A percentile compares a stretch with the other conserved stretches of the same genome.
phyloP scores from a whole-genome alignment of 2,797 vertebrate genomes.

The Aldrovandia affinis region DNA sequence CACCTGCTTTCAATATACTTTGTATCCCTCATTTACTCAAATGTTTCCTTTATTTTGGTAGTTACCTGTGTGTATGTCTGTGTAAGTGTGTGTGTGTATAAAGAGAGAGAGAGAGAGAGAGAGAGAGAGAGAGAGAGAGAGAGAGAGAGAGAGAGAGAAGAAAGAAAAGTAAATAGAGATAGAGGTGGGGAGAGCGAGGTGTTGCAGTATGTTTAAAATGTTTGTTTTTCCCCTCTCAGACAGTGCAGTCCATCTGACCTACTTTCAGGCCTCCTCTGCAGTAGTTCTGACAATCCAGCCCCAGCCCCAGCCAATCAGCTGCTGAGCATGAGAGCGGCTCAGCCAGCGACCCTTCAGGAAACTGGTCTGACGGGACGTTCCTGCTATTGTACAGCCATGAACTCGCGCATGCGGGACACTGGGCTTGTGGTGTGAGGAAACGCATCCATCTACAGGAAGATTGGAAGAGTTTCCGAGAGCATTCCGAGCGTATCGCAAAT shows the following conservation, averaged over 20 bases:
- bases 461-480: background rate
- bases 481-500: background rate
- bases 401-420: background rate
- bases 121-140: background rate
- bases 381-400: background rate
- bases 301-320: conserved; percentile 22
- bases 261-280: conserved; percentile 44
- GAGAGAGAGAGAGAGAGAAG: background rate
- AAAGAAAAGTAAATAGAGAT: background rate
- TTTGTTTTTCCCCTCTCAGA: conserved; percentile 23
- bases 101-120: too few relatives aligned
- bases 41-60: too few relatives aligned
- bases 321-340: background rate
- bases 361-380: background rate
- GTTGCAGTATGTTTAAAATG: conserved; percentile 8
- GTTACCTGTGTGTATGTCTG: conserved; percentile 10
- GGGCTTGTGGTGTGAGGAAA: background rate
- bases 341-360: conserved; percentile 20
- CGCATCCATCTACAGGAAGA: background rate
- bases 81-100: too few relatives aligned
- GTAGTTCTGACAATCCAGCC: conserved; percentile 25
- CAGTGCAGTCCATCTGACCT: conserved; percentile 44
- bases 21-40: too few relatives aligned
- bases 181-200: background rate
- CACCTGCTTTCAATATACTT: too few relatives aligned